phyloP scores from a whole-genome alignment of 1,140 invertebrate species.

The Eufriesea mexicana region DNA sequence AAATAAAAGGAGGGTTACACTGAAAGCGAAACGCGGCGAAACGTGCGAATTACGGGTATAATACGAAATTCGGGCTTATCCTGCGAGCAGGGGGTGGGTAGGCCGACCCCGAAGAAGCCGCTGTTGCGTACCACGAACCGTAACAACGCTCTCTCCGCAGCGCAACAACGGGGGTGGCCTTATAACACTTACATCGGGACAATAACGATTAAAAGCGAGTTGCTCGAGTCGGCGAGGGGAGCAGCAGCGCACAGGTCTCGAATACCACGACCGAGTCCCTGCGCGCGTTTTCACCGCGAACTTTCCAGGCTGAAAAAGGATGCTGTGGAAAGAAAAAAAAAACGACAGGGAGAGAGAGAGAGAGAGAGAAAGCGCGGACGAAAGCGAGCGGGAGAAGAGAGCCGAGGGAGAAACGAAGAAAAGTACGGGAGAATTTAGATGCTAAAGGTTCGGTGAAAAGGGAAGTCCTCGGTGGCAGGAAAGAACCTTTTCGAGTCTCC shows the following conservation, averaged over 20 bases:
- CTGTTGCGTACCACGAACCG: constrained; percentile 45
- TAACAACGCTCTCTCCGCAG: constrained; percentile 54
- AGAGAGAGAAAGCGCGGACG: neutral
- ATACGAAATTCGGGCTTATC: constrained; percentile 69
- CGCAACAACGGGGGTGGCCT: constrained; percentile 55
- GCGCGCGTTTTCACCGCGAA: constrained; percentile 1
- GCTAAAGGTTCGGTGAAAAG: constrained; percentile 27
- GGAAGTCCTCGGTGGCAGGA: constrained; percentile 41
- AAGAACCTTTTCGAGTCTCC: constrained; percentile 64
- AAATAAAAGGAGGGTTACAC: constrained; percentile 38
- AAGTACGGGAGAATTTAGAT: constrained; percentile 41
- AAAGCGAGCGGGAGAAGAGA: neutral
- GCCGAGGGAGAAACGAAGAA: neutral
- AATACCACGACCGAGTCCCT: neutral
- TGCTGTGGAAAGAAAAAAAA: neutral
- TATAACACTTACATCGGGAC: constrained; percentile 69
- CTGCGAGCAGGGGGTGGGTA: constrained; percentile 18
- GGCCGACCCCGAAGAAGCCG: constrained; percentile 37
- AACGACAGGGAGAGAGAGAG: neutral
- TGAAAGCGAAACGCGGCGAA: constrained; percentile 53
- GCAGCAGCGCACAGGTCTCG: neutral
- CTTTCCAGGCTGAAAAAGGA: constrained; percentile 1
- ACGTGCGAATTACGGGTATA: constrained; percentile 67
- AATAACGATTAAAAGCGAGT: constrained; percentile 72
- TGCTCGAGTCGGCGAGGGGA: constrained; percentile 19